Conservation (phyloP, 2,797 vertebrate genomes). For the Leptodactylus fallax region DNA sequence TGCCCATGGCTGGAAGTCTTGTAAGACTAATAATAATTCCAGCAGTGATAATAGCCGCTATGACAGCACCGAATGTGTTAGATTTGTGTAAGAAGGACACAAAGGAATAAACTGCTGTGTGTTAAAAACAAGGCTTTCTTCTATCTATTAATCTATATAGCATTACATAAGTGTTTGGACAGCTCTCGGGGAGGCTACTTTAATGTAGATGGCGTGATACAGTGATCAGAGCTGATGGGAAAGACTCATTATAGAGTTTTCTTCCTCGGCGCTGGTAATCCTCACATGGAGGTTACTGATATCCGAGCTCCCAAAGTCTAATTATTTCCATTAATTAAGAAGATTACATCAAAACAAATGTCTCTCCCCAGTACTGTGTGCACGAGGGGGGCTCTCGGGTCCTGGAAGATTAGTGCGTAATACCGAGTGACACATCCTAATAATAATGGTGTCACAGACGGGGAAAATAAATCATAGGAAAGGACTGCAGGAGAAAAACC, state of each 20-base stretch:
- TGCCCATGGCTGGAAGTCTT: background rate
- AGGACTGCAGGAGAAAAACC: background rate
- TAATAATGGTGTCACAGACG: constrained; percentile 17
- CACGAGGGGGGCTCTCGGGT: constrained; percentile 18
- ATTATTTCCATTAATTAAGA: constrained; percentile 58
- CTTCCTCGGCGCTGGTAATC: constrained; percentile 42
- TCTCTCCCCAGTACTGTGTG: constrained; percentile 30
- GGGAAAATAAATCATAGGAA: background rate
- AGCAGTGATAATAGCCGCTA: background rate
- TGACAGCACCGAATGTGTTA: background rate
- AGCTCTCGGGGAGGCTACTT: constrained; percentile 30
- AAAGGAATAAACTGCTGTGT: constrained; percentile 6
- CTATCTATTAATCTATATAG: constrained; percentile 28
- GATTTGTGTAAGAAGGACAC: constrained; percentile 19
- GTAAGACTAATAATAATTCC: background rate
- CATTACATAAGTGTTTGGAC: constrained; percentile 39
- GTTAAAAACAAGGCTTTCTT: background rate
- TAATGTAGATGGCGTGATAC: constrained; percentile 49
- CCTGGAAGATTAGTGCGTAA: constrained; percentile 21
- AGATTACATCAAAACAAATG: constrained; percentile 58
- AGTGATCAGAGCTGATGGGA: constrained; percentile 43
- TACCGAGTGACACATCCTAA: constrained; percentile 17
- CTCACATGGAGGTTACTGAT: constrained; percentile 45
- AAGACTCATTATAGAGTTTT: constrained; percentile 33
- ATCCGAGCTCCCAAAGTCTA: constrained; percentile 43